Base-by-base conservation (phyloP, 2,797 vertebrate genomes). In the Carapus acus region DNA sequence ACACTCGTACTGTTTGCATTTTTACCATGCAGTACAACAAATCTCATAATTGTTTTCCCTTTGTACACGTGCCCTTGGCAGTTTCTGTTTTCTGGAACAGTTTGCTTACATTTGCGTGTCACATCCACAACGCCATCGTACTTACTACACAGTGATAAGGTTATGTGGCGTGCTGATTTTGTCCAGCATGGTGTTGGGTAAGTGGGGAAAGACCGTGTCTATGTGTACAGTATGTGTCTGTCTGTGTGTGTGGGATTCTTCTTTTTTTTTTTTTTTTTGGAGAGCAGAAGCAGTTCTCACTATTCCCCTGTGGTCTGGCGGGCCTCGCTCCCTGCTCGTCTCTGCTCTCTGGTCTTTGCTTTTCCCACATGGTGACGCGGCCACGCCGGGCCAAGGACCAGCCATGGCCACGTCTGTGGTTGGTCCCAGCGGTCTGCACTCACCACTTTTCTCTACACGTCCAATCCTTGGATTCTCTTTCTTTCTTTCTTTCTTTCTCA, bases 281-380 rank as follows among this genome's bases (percentile, higher is more conserved):
- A 60, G 54, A 65, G 44, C 45, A 55, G 70, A 71, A 58, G 24
- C 24, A 62, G 27, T 76, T 82, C 66, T 72, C 68, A 69, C 47
- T 76, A 49, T 68, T 74, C 74, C 71, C 72, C 48, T 67, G 71
- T 48, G 71, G 58, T 50, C 48, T 15, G 21, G 43, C 33, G 41
- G 36, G 62, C 45, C 42, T 31, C 47, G 69, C 46, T 49, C 41
- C 45, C 43, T 47, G 60, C 63, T 52, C 68, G 33, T 71, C 3
- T 41, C 42, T 62, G 54, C 40, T 61, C 54, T n/a, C n/a, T n/a
- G n/a, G n/a, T n/a, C n/a, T n/a, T n/a, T n/a, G n/a, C n/a, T 62
- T 78, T 82, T 81, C 78, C 78, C 78, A 80, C 73, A 67, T 57
- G 69, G 34, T 60, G 46, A 36, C 58, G 73, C 43, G 43, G 49